Base-by-base conservation (phyloP, 2,797 vertebrate genomes). In the Propithecus deckenii region DNA sequence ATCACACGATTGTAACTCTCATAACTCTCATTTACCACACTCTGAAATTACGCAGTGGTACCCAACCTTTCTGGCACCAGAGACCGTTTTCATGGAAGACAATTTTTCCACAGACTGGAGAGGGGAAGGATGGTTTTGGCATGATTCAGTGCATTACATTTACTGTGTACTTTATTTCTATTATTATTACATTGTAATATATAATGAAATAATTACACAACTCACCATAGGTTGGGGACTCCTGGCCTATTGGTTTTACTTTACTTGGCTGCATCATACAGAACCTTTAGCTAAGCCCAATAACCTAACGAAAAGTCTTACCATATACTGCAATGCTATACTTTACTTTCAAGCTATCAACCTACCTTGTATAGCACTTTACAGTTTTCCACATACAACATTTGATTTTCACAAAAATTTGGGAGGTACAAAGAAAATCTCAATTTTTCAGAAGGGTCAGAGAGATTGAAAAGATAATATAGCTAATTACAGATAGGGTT, bases 251-350 rank as follows among this genome's bases (percentile, higher is more conserved):
- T 48, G 57, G 28, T n/a, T 80, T 90, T 20, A 65, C 23, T 94
- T 63, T 32, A 32, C 30, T 72, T 35, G 61, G 43, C 59, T 38
- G 30, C 25, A 14, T 50, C 3, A 9, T 5, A 22, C 30, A 35
- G 41, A 46, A 46, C 41, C 57, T 59, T 75, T 9, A 50, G 72
- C 22, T 35, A 41, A 75, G 85, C 11, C 43, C 78, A 32, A 7
- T 28, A 35, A 52, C 30, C 63, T 20, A 78, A 46, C 0, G 8
- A 38, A 81, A 63, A 48, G 28, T 18, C 59, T 81, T 48, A 32
- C 7, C 50, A 7, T 17, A 12, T 5, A 32, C 1, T 35, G 4
- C 48, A 15, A 4, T 3, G 48, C 38, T 3, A 12, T 11, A 41
- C 28, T 9, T 28, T 14, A 14, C 35, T 76, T 74, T 50, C 14